phyloP scores from a whole-genome alignment of 2,888 invertebrate species.

The Gasteruption jaculator region DNA sequence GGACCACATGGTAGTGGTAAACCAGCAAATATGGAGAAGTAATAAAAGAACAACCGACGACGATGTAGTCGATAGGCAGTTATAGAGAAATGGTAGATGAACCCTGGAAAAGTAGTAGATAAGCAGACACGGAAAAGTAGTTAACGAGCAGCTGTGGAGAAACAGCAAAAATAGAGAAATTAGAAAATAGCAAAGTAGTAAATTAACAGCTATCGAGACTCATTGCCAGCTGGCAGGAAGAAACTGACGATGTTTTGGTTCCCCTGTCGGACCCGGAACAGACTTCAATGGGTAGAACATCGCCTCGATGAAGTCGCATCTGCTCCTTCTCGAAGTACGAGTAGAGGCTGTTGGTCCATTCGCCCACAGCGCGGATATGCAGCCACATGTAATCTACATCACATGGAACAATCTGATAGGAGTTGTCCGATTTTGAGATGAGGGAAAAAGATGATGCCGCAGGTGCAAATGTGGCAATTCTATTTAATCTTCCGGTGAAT shows the following conservation, averaged over 20 bases:
- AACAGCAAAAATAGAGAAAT: too few relatives aligned
- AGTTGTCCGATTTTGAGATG: background rate
- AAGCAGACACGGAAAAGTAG: too few relatives aligned
- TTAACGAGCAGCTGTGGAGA: too few relatives aligned
- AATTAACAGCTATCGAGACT: too few relatives aligned
- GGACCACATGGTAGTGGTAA: too few relatives aligned
- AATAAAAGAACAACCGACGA: too few relatives aligned
- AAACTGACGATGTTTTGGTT: slow-evolving; percentile 37
- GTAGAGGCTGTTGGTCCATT: slow-evolving; percentile 89
- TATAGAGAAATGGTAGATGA: too few relatives aligned
- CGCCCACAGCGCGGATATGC: slow-evolving; percentile 88
- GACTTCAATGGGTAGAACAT: slow-evolving; percentile 53
- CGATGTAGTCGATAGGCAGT: too few relatives aligned
- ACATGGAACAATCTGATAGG: background rate
- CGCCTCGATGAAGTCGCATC: slow-evolving; percentile 66
- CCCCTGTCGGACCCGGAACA: slow-evolving; percentile 21
- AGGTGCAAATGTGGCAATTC: slow-evolving; percentile 6
- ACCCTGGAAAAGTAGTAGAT: too few relatives aligned
- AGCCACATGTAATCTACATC: slow-evolving; percentile 81
- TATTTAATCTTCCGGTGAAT: background rate
- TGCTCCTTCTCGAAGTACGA: slow-evolving; percentile 82
- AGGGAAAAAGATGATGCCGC: slow-evolving; percentile 2
- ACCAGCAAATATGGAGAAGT: too few relatives aligned
- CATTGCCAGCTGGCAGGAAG: too few relatives aligned
- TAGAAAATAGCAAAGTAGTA: too few relatives aligned